Conservation (phyloP, 2,888 invertebrate genomes). For the Vandiemenella viatica region DNA sequence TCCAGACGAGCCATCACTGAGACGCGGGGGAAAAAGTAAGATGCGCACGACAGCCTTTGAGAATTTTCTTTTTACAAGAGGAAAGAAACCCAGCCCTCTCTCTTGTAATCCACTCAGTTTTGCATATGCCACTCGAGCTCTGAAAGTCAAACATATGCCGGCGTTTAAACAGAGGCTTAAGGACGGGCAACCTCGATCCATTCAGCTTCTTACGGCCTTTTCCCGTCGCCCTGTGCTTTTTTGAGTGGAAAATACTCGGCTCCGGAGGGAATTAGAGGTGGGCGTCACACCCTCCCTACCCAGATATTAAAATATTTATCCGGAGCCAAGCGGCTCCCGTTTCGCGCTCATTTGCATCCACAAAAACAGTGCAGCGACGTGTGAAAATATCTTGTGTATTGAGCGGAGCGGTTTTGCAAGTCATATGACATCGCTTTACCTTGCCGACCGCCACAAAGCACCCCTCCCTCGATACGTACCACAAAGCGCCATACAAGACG, state of each 20-base stretch:
- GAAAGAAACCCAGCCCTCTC: slow-evolving; percentile 11
- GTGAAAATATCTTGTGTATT: too few relatives aligned
- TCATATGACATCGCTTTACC: slow-evolving; percentile 10
- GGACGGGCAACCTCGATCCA: slow-evolving; percentile 18
- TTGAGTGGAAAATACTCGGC: slow-evolving; percentile 11
- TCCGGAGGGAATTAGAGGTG: slow-evolving; percentile 12
- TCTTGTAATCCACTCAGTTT: slow-evolving; percentile 18
- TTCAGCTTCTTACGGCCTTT: slow-evolving; percentile 17
- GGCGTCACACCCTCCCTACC: slow-evolving; percentile 6
- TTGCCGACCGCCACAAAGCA: too few relatives aligned
- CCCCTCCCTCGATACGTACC: too few relatives aligned
- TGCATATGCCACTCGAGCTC: slow-evolving; percentile 19
- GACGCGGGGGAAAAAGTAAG: slow-evolving; percentile 9
- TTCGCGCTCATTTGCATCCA: too few relatives aligned
- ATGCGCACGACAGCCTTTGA: slow-evolving; percentile 18
- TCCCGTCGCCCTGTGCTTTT: slow-evolving; percentile 13
- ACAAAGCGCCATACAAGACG: slow-evolving; percentile 7
- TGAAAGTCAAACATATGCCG: slow-evolving; percentile 18
- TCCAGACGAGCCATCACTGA: not conserved
- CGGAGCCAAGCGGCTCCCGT: not conserved
- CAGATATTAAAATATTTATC: slow-evolving; percentile 13
- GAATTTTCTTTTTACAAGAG: slow-evolving; percentile 17
- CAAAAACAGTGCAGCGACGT: too few relatives aligned
- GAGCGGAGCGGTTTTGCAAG: slow-evolving; percentile 9
- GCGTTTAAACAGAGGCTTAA: slow-evolving; percentile 17